Conservation (phyloP, 1,140 invertebrate species). For the Galleria mellonella region DNA sequence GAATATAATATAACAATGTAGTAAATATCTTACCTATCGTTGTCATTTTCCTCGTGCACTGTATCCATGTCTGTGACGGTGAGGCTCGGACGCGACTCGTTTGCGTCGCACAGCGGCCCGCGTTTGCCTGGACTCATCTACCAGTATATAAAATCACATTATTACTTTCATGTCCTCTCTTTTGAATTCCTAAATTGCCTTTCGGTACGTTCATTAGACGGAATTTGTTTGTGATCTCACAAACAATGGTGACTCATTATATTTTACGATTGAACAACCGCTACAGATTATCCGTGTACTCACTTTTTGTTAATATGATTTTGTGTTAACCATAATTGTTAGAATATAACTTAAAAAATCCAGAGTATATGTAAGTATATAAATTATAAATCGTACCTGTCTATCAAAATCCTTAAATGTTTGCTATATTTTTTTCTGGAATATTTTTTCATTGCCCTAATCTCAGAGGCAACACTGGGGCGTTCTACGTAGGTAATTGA, state of each 20-base stretch:
- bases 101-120: constrained; percentile 38
- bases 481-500: constrained; percentile 44
- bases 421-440: constrained; percentile 46
- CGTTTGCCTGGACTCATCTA: constrained; percentile 59
- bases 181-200: constrained; percentile 2
- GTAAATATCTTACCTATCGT: constrained; percentile 42
- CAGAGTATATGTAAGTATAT: no score
- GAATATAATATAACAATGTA: not conserved
- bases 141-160: constrained; percentile 5
- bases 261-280: not conserved
- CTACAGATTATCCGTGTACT: not conserved
- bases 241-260: not conserved
- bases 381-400: constrained; percentile 28
- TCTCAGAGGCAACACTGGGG: constrained; percentile 37
- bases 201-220: not conserved
- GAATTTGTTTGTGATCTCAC: constrained; percentile 2
- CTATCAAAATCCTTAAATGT: constrained; percentile 29
- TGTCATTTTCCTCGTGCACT: constrained; percentile 65
- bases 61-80: constrained; percentile 66
- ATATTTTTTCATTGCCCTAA: constrained; percentile 63
- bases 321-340: no score
- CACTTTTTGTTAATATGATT: no score
- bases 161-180: constrained; percentile 4
- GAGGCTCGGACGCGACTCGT: constrained; percentile 45
- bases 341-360: no score